Evolutionary conservation across 2,113 vertebrate species (phyloP), one percentile per base, ranked within the genome.

Genomic region (Sturnira hondurensis): DNA sequence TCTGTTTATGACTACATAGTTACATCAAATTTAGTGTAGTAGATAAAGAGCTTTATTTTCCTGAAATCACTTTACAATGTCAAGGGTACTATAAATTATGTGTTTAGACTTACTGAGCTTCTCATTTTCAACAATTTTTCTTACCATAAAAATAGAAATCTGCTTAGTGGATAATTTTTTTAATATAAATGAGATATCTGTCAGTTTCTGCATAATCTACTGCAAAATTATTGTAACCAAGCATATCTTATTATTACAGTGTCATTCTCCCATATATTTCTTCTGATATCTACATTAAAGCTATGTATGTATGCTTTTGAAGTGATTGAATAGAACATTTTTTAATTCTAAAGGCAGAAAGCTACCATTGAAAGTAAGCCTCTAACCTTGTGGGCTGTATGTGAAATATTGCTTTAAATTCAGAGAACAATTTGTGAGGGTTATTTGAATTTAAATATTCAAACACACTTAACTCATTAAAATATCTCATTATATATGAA

Each of bases 361-460:
- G 14, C 63, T 77, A 10, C 9, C 36, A 88, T 52, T 89, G 68
- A 95, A 94, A 95, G 54, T 4, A 95, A 81, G 5, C 52, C 22
- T 77, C 2, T 58, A 91, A 52, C 36, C 87, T 73, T 96, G 93
- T 77, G 26, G 31, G 31, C 76, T 58, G 22, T 73, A 28, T 70
- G 24, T 63, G 7, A 31, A 89, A 61, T 95, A 84, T 28, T 93
- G 47, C 47, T 95, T 97, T 95, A 97, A 90, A 56, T 65, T 68
- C 56, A 70, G 33, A 94, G 24, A 88, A 78, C 17, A 81, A n/a
- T 93, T 95, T 83, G 77, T 71, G 70, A 86, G 7, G 7, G 14
- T n/a, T 96, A 89, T 88, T 94, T n/a, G 26, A 88, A 77, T 94
- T 97, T 96, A 97, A 92, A 86, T 89, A 77, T 85, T 86, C 74